These are phyloP conservation scores for Stichodactyla mertensii DNA, from an alignment of 64 coral and sea anemone genomes.

Conservation along the genomic window DNA sequence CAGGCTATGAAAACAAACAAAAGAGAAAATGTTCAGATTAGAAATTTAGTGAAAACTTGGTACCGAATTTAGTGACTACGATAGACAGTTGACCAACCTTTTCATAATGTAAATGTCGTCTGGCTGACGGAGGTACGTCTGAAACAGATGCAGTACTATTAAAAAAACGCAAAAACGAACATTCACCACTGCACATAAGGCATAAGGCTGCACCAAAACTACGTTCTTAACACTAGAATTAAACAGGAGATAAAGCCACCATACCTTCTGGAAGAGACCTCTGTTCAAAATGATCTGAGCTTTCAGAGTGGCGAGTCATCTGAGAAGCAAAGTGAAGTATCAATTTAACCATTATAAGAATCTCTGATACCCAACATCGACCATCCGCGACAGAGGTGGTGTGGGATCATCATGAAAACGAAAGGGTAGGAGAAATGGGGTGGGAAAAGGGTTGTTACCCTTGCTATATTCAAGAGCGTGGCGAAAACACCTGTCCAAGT, in stretches of 20 bases:
- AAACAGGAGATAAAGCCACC: background rate
- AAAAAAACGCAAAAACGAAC: background rate
- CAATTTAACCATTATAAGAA: background rate
- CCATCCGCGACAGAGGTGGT: no score
- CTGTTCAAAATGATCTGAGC: conserved; percentile 1
- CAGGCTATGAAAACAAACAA: conserved; percentile 21
- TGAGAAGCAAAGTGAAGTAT: background rate
- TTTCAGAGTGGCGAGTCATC: conserved; percentile 26
- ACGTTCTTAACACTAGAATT: no score
- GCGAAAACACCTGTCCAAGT: no score
- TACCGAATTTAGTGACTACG: no score
- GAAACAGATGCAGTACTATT: background rate
- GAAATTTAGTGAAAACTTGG: background rate
- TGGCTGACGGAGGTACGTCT: background rate
- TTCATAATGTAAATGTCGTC: conserved; percentile 2
- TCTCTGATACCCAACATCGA: no score
- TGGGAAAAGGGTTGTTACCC: no score
- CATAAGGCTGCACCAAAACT: no score
- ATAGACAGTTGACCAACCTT: background rate
- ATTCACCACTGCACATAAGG: no score
- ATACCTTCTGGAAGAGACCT: background rate
- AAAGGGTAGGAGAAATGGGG: no score
- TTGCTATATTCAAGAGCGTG: no score
- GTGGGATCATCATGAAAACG: no score
- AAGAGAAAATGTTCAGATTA: background rate